Conservation (phyloP, 2,113 vertebrate species). For the Lophotis ruficrista region DNA sequence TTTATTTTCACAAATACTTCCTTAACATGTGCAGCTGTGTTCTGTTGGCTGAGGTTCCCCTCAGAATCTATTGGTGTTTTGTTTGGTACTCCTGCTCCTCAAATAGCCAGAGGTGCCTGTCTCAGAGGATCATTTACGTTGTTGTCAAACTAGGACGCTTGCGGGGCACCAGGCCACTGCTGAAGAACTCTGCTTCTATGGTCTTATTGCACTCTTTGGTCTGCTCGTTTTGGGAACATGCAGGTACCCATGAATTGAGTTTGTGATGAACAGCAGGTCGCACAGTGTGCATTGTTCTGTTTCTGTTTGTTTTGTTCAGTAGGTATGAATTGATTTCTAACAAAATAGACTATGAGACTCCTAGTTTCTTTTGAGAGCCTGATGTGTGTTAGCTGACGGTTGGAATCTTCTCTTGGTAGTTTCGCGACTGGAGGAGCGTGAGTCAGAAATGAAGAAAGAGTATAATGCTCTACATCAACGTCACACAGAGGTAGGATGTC, state of each 20-base stretch:
- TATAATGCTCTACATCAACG: conserved; percentile 96
- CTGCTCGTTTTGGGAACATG: neutral
- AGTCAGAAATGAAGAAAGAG: conserved; percentile 98
- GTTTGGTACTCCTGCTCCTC: neutral
- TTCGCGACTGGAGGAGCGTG: conserved; percentile 92
- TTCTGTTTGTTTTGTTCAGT: neutral
- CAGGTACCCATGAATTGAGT: neutral
- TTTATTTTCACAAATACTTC: neutral
- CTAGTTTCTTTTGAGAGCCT: neutral
- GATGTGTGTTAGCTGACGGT: neutral
- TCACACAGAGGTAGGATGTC: conserved; percentile 89
- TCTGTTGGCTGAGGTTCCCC: neutral
- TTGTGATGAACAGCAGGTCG: neutral
- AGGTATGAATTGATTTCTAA: neutral
- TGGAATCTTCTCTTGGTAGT: conserved; percentile 76
- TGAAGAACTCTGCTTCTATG: neutral
- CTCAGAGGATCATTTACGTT: neutral
- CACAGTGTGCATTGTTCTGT: neutral
- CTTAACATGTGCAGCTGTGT: neutral
- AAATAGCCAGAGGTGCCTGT: neutral
- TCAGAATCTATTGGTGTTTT: neutral
- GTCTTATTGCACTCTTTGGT: neutral
- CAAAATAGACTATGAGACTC: neutral
- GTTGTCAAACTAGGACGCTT: neutral
- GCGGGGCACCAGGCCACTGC: neutral